Evolutionary conservation across 2,888 invertebrate genomes (phyloP).

Genomic region (Erebia ligea): DNA sequence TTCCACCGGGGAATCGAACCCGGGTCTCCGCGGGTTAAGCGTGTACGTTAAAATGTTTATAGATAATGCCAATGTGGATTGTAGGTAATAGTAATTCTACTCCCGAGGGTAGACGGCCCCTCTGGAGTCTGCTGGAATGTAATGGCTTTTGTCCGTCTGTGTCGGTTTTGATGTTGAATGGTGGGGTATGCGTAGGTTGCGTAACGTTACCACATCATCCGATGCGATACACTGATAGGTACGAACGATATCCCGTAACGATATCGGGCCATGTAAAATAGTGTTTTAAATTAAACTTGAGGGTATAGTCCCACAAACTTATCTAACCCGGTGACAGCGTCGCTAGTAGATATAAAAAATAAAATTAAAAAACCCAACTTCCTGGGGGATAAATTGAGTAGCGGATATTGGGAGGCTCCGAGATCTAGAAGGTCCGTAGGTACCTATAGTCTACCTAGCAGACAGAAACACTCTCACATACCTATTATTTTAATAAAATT

Average conservation of each 20-base stretch:
- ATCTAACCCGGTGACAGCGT: too few relatives aligned
- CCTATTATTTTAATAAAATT: too few relatives aligned
- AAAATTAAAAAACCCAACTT: too few relatives aligned
- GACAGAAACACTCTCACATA: too few relatives aligned
- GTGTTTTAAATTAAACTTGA: too few relatives aligned
- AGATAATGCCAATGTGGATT: slow-evolving; percentile 69
- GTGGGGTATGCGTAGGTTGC: slow-evolving; percentile 29
- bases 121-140: slow-evolving; percentile 63
- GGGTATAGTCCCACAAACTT: too few relatives aligned
- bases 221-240: slow-evolving; percentile 4
- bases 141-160: slow-evolving; percentile 68
- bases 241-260: not conserved
- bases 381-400: too few relatives aligned
- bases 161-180: slow-evolving; percentile 48
- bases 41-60: slow-evolving; percentile 81
- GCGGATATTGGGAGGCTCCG: too few relatives aligned
- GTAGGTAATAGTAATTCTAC: slow-evolving; percentile 74
- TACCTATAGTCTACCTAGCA: too few relatives aligned
- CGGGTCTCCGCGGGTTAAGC: slow-evolving; percentile 81
- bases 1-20: slow-evolving; percentile 67
- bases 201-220: slow-evolving; percentile 10
- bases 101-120: slow-evolving; percentile 55
- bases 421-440: too few relatives aligned
- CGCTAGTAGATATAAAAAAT: too few relatives aligned
- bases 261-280: not conserved